A percentile compares a stretch with the other conserved stretches of the same genome.
Conservation (phyloP, 2,888 invertebrate genomes). For the Pegoplata infirma region DNA sequence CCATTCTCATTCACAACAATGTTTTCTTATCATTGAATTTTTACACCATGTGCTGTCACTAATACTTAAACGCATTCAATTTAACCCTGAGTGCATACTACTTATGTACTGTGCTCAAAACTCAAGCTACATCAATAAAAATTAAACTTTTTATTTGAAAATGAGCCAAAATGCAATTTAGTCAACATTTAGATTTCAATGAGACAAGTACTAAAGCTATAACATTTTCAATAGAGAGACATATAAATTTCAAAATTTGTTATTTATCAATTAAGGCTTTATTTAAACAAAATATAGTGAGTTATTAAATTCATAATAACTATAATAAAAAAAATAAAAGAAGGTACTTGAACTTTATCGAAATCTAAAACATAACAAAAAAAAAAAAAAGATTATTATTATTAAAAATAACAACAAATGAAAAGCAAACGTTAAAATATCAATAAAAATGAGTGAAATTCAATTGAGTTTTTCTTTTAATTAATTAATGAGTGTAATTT, state of each 20-base stretch:
- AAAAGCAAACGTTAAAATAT: slow-evolving; percentile 10
- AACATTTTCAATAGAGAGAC: background rate
- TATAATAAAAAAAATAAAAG: slow-evolving; percentile 9
- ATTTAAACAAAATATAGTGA: slow-evolving; percentile 27
- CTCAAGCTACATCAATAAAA: background rate
- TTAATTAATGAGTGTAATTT: slow-evolving; percentile 22
- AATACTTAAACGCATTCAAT: no score
- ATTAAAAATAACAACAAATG: no score
- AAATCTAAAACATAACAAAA: slow-evolving; percentile 6
- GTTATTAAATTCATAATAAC: slow-evolving; percentile 15
- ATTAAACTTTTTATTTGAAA: background rate
- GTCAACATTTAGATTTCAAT: slow-evolving; percentile 43
- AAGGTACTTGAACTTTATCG: slow-evolving; percentile 37
- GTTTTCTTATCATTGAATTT: no score
- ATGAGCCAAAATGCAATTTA: slow-evolving; percentile 34
- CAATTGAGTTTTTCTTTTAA: slow-evolving; percentile 10
- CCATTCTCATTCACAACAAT: no score
- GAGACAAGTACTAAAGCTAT: slow-evolving; percentile 13
- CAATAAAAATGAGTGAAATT: slow-evolving; percentile 13
- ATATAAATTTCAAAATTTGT: background rate
- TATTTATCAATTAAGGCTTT: slow-evolving; percentile 5
- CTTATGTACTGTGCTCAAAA: no score
- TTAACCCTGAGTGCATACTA: no score
- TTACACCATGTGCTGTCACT: no score
- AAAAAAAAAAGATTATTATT: no score